These are phyloP conservation scores for Ophion ellenae DNA, from an alignment of 2,888 invertebrate species.

Conservation along the genomic window DNA sequence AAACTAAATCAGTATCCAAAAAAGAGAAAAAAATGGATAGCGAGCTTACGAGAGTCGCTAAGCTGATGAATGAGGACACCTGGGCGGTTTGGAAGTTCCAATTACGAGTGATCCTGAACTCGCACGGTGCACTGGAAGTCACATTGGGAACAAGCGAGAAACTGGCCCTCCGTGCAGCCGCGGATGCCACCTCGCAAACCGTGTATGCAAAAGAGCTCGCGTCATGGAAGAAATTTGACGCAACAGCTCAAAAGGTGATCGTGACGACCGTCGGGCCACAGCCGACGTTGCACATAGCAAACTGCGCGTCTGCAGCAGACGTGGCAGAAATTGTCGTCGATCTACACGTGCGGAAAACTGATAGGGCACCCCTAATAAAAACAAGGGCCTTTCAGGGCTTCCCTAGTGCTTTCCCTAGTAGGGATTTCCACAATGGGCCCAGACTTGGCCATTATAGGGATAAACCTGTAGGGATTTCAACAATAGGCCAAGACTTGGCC, in stretches of 20 bases:
- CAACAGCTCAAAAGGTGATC: constrained; percentile 71
- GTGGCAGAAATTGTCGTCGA: constrained; percentile 71
- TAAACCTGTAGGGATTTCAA: no score
- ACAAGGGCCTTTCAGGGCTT: no score
- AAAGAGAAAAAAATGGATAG: constrained; percentile 31
- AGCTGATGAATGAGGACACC: constrained; percentile 45
- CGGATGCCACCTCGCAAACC: neutral
- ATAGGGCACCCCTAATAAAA: no score
- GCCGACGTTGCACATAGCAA: constrained; percentile 70
- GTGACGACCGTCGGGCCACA: constrained; percentile 67
- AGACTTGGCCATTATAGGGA: no score
- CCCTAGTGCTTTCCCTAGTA: no score
- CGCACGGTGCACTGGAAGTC: constrained; percentile 8
- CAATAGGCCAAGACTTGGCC: no score
- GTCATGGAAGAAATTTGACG: constrained; percentile 67
- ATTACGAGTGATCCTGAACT: constrained; percentile 28
- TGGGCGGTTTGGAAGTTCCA: constrained; percentile 54
- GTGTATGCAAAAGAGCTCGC: constrained; percentile 9
- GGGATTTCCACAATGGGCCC: no score
- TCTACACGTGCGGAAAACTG: constrained; percentile 20
- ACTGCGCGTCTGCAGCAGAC: constrained; percentile 70
- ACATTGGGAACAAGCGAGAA: neutral
- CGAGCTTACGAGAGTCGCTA: constrained; percentile 47
- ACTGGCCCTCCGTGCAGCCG: neutral
- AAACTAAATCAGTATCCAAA: constrained; percentile 8